These are phyloP conservation scores for Taxidea taxus DNA, from an alignment of 2,113 vertebrate species.

Conservation along the genomic window DNA sequence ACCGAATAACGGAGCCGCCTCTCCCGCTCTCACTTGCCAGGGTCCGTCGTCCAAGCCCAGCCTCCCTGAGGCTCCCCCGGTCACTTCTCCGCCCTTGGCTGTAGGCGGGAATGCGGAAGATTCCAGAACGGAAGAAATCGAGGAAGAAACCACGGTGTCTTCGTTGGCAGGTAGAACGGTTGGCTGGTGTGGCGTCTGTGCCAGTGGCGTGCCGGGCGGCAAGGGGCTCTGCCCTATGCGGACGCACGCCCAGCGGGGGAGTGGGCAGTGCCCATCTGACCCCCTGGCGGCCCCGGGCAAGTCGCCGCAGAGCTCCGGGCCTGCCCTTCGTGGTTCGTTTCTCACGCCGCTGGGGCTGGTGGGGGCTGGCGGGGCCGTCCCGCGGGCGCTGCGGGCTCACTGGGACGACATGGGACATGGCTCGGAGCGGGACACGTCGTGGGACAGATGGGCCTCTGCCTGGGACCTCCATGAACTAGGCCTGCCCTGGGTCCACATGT, in stretches of 20 bases:
- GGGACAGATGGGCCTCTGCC: background rate
- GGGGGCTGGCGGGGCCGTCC: background rate
- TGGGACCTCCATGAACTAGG: background rate
- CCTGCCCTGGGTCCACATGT: background rate
- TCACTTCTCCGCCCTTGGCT: slow-evolving; percentile 76
- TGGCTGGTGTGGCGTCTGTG: too few relatives aligned
- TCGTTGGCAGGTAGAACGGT: slow-evolving; percentile 64
- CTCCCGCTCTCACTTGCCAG: background rate
- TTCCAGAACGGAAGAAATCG: slow-evolving; percentile 50
- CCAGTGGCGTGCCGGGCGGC: background rate
- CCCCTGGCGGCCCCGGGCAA: background rate
- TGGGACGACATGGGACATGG: accelerated
- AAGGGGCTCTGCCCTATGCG: background rate
- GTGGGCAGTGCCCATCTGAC: accelerated
- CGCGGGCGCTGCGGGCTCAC: accelerated
- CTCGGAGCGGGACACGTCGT: background rate
- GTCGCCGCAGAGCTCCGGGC: background rate
- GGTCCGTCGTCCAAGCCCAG: background rate
- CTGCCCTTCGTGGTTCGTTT: background rate
- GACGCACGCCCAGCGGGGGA: too few relatives aligned
- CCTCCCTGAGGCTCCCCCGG: slow-evolving; percentile 73
- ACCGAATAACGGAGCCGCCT: accelerated
- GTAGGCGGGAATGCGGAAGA: accelerated
- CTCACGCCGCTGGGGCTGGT: too few relatives aligned
- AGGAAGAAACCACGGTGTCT: accelerated